Evolutionary conservation across 2,797 vertebrate species (phyloP), one percentile per base, ranked within the genome.

Genomic region (Propithecus perrieri): DNA sequence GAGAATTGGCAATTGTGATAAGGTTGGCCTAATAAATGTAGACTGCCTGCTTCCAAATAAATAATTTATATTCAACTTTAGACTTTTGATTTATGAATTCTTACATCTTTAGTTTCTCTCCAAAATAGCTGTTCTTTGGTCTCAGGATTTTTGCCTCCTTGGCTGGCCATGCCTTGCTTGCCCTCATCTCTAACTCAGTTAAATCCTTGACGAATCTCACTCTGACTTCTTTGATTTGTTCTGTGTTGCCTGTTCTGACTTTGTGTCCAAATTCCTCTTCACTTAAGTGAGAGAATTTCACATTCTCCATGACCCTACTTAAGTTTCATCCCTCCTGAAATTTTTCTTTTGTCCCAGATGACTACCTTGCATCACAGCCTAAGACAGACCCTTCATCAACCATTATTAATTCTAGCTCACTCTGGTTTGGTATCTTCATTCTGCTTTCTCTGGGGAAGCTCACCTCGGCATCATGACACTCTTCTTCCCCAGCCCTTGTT

Each of bases 91-190:
- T 81, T 78, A 69, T 10, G 1, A 33, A 72, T 80, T 72, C 24
- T 94, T 92, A 53, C 14, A 63, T 38, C 24, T 72, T 95, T 22
- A 90, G 33, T 78, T 88, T 90, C n/a, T 93, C 59, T 78, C 26
- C 57, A 78, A 91, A 89, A 74, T 48, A 71, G 12, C 2, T 63
- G 1, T 50, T 63, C 0, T 30, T 76, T 71, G 48, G 9, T 17
- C 7, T 61, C 7, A 35, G 13, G 3, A 83, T 18, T 59, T 89
- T 85, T 85, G 30, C 20, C 13, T 79, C 50, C 15, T 91, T 55
- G 72, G 2, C 22, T 81, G 69, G 20, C 2, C 26, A 91, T 0
- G 4, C 9, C 35, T 55, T 79, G 26, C 35, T 55, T 79, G 26
- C 38, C 38, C 28, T 71, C 35, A 69, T 65, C 22, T 89, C 79